Percentiles rank a stretch among this genome's conserved stretches.
These are phyloP conservation scores for Acrobasis suavella DNA, from an alignment of 2,888 invertebrate genomes.

Conservation along the genomic window DNA sequence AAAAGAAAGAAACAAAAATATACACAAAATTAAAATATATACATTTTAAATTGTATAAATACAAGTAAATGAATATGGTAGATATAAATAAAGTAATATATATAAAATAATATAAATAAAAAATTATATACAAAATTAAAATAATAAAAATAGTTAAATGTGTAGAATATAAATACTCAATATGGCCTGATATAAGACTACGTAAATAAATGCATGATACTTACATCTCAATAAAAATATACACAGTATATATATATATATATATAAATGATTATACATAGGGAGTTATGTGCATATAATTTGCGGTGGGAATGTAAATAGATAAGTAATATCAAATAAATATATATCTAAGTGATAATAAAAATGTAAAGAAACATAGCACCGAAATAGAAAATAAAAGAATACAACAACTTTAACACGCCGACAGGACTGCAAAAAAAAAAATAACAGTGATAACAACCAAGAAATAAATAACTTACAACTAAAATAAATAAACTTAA, in stretches of 20 bases:
- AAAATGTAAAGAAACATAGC: slow-evolving; percentile 1
- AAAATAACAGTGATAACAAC: slow-evolving; percentile 43
- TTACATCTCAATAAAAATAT: slow-evolving; percentile 16
- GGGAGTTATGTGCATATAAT: slow-evolving; percentile 14
- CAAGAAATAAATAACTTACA: slow-evolving; percentile 48
- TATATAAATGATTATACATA: slow-evolving; percentile 16
- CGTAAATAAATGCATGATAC: background rate
- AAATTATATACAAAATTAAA: slow-evolving; percentile 6
- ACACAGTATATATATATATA: slow-evolving; percentile 23
- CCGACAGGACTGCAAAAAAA: slow-evolving; percentile 51
- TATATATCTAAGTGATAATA: background rate
- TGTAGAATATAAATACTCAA: background rate
- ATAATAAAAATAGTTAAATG: slow-evolving; percentile 17
- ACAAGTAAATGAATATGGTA: slow-evolving; percentile 4
- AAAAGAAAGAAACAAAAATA: slow-evolving; percentile 19
- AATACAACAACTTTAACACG: slow-evolving; percentile 47
- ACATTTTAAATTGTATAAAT: background rate
- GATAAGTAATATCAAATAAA: slow-evolving; percentile 23
- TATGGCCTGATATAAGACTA: background rate
- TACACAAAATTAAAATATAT: slow-evolving; percentile 21
- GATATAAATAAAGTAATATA: slow-evolving; percentile 15
- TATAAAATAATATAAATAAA: slow-evolving; percentile 17
- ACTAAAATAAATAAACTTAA: slow-evolving; percentile 32
- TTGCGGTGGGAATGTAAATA: slow-evolving; percentile 28
- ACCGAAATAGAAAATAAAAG: slow-evolving; percentile 25